Base-by-base conservation (phyloP, 1,140 invertebrate genomes). In the Anthonomus grandis region DNA sequence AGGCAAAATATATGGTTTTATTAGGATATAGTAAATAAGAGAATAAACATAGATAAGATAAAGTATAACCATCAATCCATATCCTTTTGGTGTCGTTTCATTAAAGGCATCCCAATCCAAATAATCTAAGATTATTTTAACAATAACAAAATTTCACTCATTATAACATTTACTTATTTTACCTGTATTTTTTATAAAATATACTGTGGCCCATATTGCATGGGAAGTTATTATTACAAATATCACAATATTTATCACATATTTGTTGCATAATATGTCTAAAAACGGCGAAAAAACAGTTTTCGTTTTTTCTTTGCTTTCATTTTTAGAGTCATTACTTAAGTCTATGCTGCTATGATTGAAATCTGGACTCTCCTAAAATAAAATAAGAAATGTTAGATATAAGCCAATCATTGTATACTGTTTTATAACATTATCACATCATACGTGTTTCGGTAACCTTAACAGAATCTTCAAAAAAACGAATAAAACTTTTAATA, bases 31-130 rank as follows among this genome's bases (percentile, higher is more conserved):
- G 68, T 91, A 90, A 17, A 89, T 67, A 10, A 89, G 41, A 13
- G 78, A 76, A 52, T 81, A 74, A 61, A 89, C 86, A 17, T 79
- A 70, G 22, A 90, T 75, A 17, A 70, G 65, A 1, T 86, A 74
- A 0, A 92, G 63, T 9, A 91, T 77, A 8, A 90, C 70, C 1
- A 93, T 72, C 67, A 90, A 81, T 38, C 87, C 87, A 63, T 89
- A 85, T 1, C 89, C 89, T 47, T 81, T 60, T 63, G 88, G 90
- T 62, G 81, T 86, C 2, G 63, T 64, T 6, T 56, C 17, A n/a
- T 44, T 48, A n/a, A 69, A 50, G 1, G 70, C 61, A 3, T 68
- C 57, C 41, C 57, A 64, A 45, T 66, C 24, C 39, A 47, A 22
- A 10, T 10, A 39, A 55, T 61, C 74, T 75, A 25, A 55, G 71